Evolutionary conservation across 1,140 invertebrate species (phyloP).

Genomic region (Aphaenogaster floridana): DNA sequence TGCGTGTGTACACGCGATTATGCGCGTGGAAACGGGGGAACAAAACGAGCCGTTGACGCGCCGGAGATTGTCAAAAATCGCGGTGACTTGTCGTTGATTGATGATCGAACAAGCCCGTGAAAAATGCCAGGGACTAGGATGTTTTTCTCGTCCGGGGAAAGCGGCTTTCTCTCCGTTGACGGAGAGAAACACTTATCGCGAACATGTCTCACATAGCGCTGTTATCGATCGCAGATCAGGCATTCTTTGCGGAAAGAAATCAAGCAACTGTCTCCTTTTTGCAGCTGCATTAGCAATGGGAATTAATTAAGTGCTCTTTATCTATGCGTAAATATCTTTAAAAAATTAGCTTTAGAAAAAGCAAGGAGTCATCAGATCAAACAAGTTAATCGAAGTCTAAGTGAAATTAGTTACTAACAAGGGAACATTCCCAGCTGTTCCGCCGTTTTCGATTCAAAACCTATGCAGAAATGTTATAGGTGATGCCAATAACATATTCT

Average conservation of each 20-base stretch:
- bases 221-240: conserved; percentile 19
- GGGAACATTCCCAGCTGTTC: too few relatives aligned
- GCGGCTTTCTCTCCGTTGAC: conserved; percentile 52
- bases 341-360: not conserved
- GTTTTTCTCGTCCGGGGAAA: conserved; percentile 53
- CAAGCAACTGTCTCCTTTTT: not conserved
- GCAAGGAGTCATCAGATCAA: not conserved
- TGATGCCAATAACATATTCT: too few relatives aligned
- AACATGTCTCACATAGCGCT: not conserved
- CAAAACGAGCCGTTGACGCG: conserved; percentile 54
- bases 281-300: not conserved
- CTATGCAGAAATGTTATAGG: too few relatives aligned
- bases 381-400: not conserved
- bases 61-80: conserved; percentile 54
- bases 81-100: conserved; percentile 42
- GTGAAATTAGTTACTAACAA: not conserved
- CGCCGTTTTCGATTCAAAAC: too few relatives aligned
- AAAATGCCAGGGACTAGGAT: conserved; percentile 41
- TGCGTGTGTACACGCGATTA: conserved; percentile 52
- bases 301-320: conserved; percentile 6
- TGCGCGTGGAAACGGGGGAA: conserved; percentile 40
- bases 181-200: conserved; percentile 37
- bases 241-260: conserved; percentile 22
- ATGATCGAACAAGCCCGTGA: conserved; percentile 41
- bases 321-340: not conserved